Evolutionary conservation across 2,797 vertebrate species (phyloP), one percentile per base, ranked within the genome.

Genomic region (Rhodeus uyekii): DNA sequence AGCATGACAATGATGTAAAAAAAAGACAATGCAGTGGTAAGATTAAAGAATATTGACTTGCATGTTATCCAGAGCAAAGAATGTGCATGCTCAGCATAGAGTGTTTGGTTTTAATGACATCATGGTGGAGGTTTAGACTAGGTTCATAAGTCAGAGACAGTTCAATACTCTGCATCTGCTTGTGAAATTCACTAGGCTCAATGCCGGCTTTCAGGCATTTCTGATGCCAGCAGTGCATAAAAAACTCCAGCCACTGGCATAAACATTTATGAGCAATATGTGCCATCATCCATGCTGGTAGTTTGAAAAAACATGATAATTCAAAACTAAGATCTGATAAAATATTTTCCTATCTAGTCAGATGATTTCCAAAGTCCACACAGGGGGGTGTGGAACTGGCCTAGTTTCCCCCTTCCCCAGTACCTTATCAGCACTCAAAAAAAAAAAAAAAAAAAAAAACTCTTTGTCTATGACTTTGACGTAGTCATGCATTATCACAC

Each of bases 381-480:
- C 48, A 36, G 12, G 14, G 46, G 67, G 27, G 60, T 65, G 60
- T 71, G 63, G 34, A n/a, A n/a, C n/a, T n/a, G n/a, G n/a, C n/a
- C n/a, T n/a, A n/a, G n/a, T n/a, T n/a, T n/a, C n/a, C n/a, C n/a
- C n/a, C n/a, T n/a, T n/a, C n/a, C n/a, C 36, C 68, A 58, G 29
- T 12, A 36, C 53, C 65, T 86, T 85, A 84, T 85, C 84, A 73
- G 34, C 8, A 22, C n/a, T 32, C 22, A 39, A 44, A 78, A 78
- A 81, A 78, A 84, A 5, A 34, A 61, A 74, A 75, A 83, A 81
- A 84, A 38, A 60, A 76, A 78, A 83, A 81, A 81, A 81, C 4
- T 13, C 32, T 38, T 42, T 82, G 80, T 38, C 42, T 58, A 22
- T 36, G 58, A 50, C 53, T 19, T 64, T 77, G 67, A 76, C 73